Evolutionary conservation across 2,113 vertebrate species (phyloP), one percentile per base, ranked within the genome.

Genomic region (Corapipo altera): DNA sequence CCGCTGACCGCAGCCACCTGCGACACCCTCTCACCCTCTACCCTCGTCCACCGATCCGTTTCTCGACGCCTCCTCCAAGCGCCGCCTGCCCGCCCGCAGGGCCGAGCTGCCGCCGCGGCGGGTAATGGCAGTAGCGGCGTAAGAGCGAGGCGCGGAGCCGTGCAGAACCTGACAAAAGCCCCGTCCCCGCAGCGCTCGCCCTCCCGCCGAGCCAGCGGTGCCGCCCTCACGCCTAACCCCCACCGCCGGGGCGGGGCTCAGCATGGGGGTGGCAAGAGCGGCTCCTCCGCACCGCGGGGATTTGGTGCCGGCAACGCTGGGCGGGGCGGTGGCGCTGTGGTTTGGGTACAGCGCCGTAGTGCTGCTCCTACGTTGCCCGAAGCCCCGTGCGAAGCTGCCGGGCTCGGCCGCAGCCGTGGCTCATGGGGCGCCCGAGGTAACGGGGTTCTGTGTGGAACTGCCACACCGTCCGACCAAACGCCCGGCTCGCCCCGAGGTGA

Each of bases 151-250:
- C 15, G 7, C 49, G 13, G 24, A 51, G 23, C 48, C 23, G 24
- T 51, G 8, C 14, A 51, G 26, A 52, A 15, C 26, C 26, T 15
- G 51, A 52, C 51, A 28, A 5, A 52, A 16, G 3, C 51, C 26
- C 26, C 48, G 0, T 19, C 3, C 2, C 1, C 5, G 1, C 7
- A 5, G 3, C 5, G 7, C 9, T 37, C 0, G 1, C 28, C 5
- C 5, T 6, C 20, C 17, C 7, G 15, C 7, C 0, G 1, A 8
- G 7, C 1, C 22, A 12, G 8, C 4, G 5, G 22, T 13, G 39
- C 33, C 3, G 10, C 19, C 24, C 18, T 55, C 27, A 7, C 6
- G 32, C 27, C 4, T 3, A 46, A 37, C 37, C 4, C 23, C 16
- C 5, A 2, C 26, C 8, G 33, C 7, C 19, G 17, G 51, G 57